Evolutionary conservation across 2,888 invertebrate genomes (phyloP), one percentile per base, ranked within the genome.

Genomic region (Ophion obscuratus): DNA sequence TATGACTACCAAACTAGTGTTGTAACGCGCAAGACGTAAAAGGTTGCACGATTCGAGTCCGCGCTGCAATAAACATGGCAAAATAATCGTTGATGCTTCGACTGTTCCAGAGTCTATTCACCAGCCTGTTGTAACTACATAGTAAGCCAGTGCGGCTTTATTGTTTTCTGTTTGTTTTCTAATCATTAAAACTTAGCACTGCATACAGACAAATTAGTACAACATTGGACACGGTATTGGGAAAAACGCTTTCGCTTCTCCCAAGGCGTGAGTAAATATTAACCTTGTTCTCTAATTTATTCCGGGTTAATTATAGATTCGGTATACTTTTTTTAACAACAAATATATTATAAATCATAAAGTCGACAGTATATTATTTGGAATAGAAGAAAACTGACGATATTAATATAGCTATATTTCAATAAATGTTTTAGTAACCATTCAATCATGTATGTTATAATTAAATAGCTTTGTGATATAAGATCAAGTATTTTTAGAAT

Each of bases 141-240:
- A 53, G 5, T 36, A 11, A 53, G 59, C 31, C 36, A 59, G 31
- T 44, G 73, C 36, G 24, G n/a, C 64, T 70, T 47, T 70, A 20
- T 44, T 44, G 11, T 44, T 68, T n/a, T 75, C 80, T 44, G 44
- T 80, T 71, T 53, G 70, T 84, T 84, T 84, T 75, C 68, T 53
- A 75, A 84, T 84, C 64, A 80, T 80, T 78, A 61, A 68, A 76
- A 24, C 27, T 73, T 36, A 73, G 10, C 36, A 36, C n/a, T 20
- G 31, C 31, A 57, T 20, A 24, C 1, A 20, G 24, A 10, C 2
- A 59, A 57, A 73, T 57, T n/a, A 20, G 11, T n/a, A 10, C 36
- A 31, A 71, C 6, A 71, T 59, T 17, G 27, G 57, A 31, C 14
- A 14, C 17, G 1, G n/a, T 7, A 31, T 31, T n/a, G 1, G 11